phyloP scores from a whole-genome alignment of 1,140 invertebrate genomes.

The Periplaneta americana region DNA sequence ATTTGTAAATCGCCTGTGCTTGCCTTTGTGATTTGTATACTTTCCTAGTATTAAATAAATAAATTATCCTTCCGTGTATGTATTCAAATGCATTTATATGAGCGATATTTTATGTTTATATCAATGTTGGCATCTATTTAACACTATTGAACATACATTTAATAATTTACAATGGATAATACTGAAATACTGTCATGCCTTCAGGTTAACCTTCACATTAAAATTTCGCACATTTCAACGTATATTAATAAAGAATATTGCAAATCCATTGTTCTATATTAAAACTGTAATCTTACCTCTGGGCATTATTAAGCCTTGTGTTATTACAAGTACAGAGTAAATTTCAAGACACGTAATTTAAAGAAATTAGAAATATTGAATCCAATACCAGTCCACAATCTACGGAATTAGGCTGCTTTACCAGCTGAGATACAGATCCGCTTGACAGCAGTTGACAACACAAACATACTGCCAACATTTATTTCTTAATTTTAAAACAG shows the following conservation, averaged over 20 bases:
- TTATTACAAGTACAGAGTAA: neutral
- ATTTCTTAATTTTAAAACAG: no score
- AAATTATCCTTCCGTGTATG: neutral
- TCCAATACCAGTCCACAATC: neutral
- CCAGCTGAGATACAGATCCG: no score
- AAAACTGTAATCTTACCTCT: neutral
- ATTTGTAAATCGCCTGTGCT: constrained; percentile 86
- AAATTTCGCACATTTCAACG: neutral
- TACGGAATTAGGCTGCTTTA: neutral
- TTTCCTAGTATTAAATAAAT: constrained; percentile 55
- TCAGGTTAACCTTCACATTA: neutral
- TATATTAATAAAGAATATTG: neutral
- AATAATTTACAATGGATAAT: no score
- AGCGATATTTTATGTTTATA: no score
- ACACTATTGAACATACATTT: no score
- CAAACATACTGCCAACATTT: neutral
- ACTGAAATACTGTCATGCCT: neutral
- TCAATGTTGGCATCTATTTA: no score
- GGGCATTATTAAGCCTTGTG: neutral
- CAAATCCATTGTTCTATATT: neutral
- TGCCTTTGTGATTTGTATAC: constrained; percentile 87
- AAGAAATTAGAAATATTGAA: neutral
- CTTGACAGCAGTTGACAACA: neutral
- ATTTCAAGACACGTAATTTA: neutral
- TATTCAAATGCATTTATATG: neutral